Conservation (phyloP, 2,113 vertebrate species). For the Clarias batrachus region DNA sequence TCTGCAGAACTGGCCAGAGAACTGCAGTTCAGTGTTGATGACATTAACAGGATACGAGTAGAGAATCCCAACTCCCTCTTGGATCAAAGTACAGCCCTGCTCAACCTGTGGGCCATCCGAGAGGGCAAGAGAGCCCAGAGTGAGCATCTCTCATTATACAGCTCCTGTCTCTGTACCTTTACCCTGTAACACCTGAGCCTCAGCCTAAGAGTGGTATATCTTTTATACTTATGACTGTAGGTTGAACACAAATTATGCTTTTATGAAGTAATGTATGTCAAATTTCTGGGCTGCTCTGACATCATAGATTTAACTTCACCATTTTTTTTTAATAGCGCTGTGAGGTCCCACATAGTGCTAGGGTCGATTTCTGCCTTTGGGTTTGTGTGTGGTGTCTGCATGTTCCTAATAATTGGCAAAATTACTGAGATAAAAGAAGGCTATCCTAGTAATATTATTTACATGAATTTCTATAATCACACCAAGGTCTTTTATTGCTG, state of each 20-base stretch:
- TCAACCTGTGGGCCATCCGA: constrained; percentile 87
- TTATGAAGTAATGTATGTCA: neutral
- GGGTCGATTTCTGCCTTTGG: no score
- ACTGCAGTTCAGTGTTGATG: constrained; percentile 90
- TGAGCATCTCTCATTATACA: constrained; percentile 68
- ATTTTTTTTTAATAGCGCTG: no score
- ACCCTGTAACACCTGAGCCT: neutral
- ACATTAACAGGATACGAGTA: constrained; percentile 94
- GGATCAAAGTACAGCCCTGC: constrained; percentile 89
- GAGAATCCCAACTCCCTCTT: constrained; percentile 95
- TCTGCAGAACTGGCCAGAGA: constrained; percentile 89
- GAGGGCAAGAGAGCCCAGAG: constrained; percentile 87
- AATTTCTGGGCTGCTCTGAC: neutral
- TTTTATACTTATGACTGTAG: no score
- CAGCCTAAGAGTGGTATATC: neutral
- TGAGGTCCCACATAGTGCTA: no score
- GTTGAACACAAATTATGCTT: neutral
- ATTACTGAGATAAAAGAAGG: no score
- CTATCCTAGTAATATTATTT: no score
- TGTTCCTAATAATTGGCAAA: no score
- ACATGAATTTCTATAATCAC: no score
- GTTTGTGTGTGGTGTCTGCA: no score
- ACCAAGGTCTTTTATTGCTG: no score
- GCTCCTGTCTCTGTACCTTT: neutral
- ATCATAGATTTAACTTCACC: no score